Base-by-base conservation (phyloP, 2,797 vertebrate species). In the Diglossa cyanea region DNA sequence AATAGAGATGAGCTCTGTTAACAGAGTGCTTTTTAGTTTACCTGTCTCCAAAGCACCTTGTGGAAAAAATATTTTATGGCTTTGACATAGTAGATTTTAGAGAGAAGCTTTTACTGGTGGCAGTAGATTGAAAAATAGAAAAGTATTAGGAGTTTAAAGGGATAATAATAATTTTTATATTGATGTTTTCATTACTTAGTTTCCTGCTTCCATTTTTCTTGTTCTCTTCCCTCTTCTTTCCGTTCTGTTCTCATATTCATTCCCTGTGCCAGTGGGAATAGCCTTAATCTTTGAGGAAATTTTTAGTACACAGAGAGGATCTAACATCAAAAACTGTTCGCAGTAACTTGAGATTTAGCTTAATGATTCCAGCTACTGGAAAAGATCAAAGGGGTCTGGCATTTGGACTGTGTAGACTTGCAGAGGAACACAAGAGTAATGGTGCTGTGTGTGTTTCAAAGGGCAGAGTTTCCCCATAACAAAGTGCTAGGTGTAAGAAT, bases 201-300 rank as follows among this genome's bases (percentile, higher is more conserved):
- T 23, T 86, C 9, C 42, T 87, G 37, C 21, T 93, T 89, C 25
- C 1, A 0, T 74, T 95, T 85, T 75, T 88, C 33, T 44, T 60
- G 7, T 91, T 86, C 55, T 60, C 45, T 70, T 87, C 16, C 37
- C 20, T 58, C 20, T 48, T 63, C 17, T 66, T 85, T 74, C 48
- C 67, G 2, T 63, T 75, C 19, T 65, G 9, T 88, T 60, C 26
- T 80, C 23, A 13, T 87, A 28, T 73, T 91, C 18, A 33, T 89
- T 82, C 51, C 47, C 40, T 73, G 55, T 82, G 75, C 78, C 51
- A n/a, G 33, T 63, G 93, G 89, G 91, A 92, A 88, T 95, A 91
- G 33, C 60, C 44, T 33, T 70, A 76, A 66, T 73, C 62, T 92
- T 84, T 87, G 71, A 92, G 53, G 67, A 85, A 93, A 45, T 72